Evolutionary conservation across 2,113 vertebrate genomes (phyloP).

Genomic region (Mastomys natalensis): DNA sequence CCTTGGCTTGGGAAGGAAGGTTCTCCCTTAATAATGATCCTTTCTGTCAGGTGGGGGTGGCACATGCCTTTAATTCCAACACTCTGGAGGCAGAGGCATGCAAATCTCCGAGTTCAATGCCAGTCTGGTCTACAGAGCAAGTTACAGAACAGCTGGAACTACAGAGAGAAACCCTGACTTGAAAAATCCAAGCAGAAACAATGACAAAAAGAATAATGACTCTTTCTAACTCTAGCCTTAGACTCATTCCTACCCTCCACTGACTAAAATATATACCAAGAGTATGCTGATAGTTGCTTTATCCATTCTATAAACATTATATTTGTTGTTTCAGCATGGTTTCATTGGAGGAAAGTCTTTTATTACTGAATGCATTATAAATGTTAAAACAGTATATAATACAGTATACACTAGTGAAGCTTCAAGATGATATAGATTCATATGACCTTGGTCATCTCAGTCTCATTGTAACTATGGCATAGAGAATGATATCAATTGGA

Average conservation of each 20-base stretch:
- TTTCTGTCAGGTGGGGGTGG: background rate
- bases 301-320: background rate
- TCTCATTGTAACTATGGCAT: background rate
- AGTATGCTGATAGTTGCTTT: background rate
- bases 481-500: background rate
- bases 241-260: too few relatives aligned
- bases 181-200: too few relatives aligned
- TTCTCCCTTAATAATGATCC: background rate
- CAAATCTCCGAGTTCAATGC: too few relatives aligned
- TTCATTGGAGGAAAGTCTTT: background rate
- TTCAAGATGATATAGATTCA: background rate
- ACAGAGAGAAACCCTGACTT: too few relatives aligned
- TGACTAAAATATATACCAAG: background rate
- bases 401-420: background rate
- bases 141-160: too few relatives aligned
- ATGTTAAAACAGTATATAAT: background rate
- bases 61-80: too few relatives aligned
- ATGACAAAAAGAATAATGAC: background rate
- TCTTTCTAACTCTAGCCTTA: background rate
- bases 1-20: background rate
- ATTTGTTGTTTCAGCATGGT: constrained; percentile 22
- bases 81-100: too few relatives aligned
- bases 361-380: background rate
- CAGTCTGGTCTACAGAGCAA: too few relatives aligned
- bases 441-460: background rate